These are phyloP conservation scores for Saguinus midas DNA, from an alignment of 2,113 vertebrate genomes.

Conservation along the genomic window DNA sequence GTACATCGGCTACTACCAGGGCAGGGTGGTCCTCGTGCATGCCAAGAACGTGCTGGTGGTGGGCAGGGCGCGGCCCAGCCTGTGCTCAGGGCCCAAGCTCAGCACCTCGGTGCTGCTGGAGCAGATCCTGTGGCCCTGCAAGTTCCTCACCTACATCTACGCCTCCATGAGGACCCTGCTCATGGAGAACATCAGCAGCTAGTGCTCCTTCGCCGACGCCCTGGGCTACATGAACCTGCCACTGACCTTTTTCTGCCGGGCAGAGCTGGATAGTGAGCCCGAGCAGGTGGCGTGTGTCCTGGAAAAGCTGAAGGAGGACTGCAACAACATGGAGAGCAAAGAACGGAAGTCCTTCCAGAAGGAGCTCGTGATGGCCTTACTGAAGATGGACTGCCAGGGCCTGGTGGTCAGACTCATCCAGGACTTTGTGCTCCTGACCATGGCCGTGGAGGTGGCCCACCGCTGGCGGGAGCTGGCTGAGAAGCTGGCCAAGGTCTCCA, in stretches of 20 bases:
- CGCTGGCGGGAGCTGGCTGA: constrained; percentile 98
- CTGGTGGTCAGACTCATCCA: constrained; percentile 94
- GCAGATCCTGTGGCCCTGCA: constrained; percentile 94
- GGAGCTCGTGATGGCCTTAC: constrained; percentile 93
- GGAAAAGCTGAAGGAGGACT: constrained; percentile 97
- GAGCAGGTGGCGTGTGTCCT: constrained; percentile 95
- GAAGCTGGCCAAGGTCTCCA: constrained; percentile 93
- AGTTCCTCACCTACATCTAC: constrained; percentile 98
- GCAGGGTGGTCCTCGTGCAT: constrained; percentile 93
- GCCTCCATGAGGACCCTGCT: constrained; percentile 94
- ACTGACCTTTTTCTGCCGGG: constrained; percentile 91
- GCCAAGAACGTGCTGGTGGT: constrained; percentile 94
- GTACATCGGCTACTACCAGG: constrained; percentile 97
- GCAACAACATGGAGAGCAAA: constrained; percentile 91
- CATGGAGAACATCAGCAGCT: constrained; percentile 97
- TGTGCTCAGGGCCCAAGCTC: constrained; percentile 90
- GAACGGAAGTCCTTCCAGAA: constrained; percentile 98
- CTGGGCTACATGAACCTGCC: constrained; percentile 92
- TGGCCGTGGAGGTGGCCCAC: constrained; percentile 93
- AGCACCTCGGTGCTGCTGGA: constrained; percentile 91
- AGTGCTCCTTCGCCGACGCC: constrained; percentile 93
- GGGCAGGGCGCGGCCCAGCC: constrained; percentile 89
- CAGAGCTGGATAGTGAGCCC: constrained; percentile 92
- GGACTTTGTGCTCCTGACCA: constrained; percentile 98
- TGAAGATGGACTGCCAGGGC: constrained; percentile 98